A percentile compares a stretch with the other conserved stretches of the same genome.
phyloP scores from a whole-genome alignment of 2,888 invertebrate genomes.

The Pediacus dermestoides region DNA sequence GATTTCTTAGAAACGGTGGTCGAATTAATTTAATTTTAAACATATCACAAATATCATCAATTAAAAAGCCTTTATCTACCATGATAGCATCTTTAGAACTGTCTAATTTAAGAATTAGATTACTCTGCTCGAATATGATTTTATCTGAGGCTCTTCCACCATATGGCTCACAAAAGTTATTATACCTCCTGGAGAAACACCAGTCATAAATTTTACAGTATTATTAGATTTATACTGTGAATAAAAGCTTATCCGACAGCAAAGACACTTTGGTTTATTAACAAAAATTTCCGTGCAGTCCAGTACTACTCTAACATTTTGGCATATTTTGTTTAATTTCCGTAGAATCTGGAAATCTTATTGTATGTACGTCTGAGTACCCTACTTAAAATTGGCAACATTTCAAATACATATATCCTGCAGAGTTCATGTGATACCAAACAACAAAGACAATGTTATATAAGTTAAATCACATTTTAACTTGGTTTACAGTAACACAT shows the following conservation, averaged over 20 bases:
- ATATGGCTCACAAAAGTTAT: slow-evolving; percentile 18
- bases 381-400: no score
- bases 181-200: neutral
- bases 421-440: no score
- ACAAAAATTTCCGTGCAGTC: no score
- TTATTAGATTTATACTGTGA: slow-evolving; percentile 2
- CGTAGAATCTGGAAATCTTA: no score
- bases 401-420: no score
- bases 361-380: no score
- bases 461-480: no score
- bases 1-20: slow-evolving; percentile 20
- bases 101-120: no score
- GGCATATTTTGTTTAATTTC: no score
- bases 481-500: no score
- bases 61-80: slow-evolving; percentile 25
- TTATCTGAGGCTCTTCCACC: slow-evolving; percentile 28
- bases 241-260: neutral
- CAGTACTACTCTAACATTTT: no score
- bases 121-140: slow-evolving; percentile 25
- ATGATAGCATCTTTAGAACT: slow-evolving; percentile 17
- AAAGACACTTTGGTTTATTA: neutral
- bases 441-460: no score
- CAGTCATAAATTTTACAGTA: neutral
- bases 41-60: slow-evolving; percentile 14
- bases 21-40: slow-evolving; percentile 16